These are phyloP conservation scores for Drosophila saltans DNA, from an alignment of 1,140 invertebrate species.

Conservation along the genomic window DNA sequence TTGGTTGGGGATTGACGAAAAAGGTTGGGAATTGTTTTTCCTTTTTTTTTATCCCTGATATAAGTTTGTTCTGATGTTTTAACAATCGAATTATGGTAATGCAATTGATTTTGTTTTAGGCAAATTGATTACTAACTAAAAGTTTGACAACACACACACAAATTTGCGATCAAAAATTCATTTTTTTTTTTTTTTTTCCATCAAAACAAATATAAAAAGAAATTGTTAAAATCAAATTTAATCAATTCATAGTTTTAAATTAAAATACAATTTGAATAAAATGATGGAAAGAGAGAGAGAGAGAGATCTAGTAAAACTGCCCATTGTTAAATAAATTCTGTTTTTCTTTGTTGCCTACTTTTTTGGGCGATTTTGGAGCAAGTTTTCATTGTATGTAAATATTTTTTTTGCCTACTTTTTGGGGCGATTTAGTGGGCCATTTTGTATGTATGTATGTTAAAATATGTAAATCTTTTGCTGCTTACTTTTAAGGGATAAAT, in stretches of 20 bases:
- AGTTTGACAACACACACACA: neutral
- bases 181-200: neutral
- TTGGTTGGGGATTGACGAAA: neutral
- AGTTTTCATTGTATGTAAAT: too few relatives aligned
- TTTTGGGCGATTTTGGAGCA: too few relatives aligned
- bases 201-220: neutral
- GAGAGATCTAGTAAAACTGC: too few relatives aligned
- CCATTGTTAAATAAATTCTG: neutral
- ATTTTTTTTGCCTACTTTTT: slow-evolving; percentile 3
- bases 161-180: neutral
- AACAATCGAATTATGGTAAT: slow-evolving; percentile 5
- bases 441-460: too few relatives aligned
- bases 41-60: neutral
- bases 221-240: neutral
- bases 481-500: neutral
- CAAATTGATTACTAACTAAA: neutral
- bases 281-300: too few relatives aligned
- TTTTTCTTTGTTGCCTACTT: too few relatives aligned
- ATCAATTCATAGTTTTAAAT: slow-evolving; percentile 6
- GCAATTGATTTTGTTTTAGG: slow-evolving; percentile 3
- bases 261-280: neutral
- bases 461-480: neutral
- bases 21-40: neutral
- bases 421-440: neutral
- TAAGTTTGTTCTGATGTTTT: neutral